Base-by-base conservation (phyloP, 2,113 vertebrate genomes). In the Zapornia atra region DNA sequence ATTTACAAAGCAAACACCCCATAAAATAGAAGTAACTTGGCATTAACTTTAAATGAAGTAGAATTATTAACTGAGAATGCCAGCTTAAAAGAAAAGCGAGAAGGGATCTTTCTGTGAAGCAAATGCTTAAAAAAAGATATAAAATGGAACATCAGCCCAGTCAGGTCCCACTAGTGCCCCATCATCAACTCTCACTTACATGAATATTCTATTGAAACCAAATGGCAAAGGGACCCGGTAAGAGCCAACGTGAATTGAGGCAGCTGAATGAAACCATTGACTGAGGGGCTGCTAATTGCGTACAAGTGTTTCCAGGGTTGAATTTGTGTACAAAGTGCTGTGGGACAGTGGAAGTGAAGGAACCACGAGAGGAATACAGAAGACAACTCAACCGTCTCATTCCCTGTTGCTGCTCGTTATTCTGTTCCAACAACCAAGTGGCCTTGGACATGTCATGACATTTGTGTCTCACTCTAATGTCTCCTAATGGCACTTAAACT, bases 241-340 rank as follows among this genome's bases (percentile, higher is more conserved):
- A 95, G 94, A 88, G 42, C 34, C 20, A 11, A 15, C 4, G 4
- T 46, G 92, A 89, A 71, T 68, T 78, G 76, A 73, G 68, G 68
- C 29, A 75, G 82, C 42, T 95, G 82, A 95, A 92, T 86, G 76
- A 91, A 80, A 65, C 86, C 56, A 90, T 86, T 96, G 90, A 94
- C 15, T 48, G 57, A 64, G 61, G 42, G 56, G 38, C 68, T 94
- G 69, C 29, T 96, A 88, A 90, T 83, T 92, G 72, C 53, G 60
- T 75, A 71, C 68, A 94, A 96, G 82, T 68, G 90, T 93, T 95
- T 88, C 79, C 92, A 93, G 94, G 63, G 87, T 90, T 81, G 59
- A 94, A 61, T n/a, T 70, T 56, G 16, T 3, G 3, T 24, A 61
- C 51, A 61, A 66, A 53, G 54, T 50, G 31, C 68, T 88, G 5